phyloP scores from a whole-genome alignment of 2,113 vertebrate genomes.

The Lucifuga dentata region DNA sequence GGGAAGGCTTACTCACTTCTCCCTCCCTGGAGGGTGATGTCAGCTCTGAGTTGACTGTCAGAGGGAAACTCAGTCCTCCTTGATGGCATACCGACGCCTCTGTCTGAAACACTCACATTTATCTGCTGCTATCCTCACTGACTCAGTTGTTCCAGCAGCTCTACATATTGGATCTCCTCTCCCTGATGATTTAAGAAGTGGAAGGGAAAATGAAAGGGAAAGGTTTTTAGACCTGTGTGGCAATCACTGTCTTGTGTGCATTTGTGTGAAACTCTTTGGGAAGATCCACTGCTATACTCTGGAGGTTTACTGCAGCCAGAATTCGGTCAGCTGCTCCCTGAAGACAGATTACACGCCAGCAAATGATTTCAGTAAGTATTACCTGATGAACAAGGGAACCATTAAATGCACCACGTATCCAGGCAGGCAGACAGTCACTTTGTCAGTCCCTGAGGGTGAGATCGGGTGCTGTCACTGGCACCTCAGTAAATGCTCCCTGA shows the following conservation, averaged over 20 bases:
- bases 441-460: constrained; percentile 33
- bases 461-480: constrained; percentile 50
- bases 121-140: constrained; percentile 9
- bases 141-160: constrained; percentile 31
- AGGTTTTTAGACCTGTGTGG: too few species aligned
- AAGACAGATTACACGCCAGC: too few species aligned
- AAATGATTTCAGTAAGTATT: not conserved
- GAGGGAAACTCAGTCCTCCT: constrained; percentile 27
- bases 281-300: not conserved
- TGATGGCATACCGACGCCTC: constrained; percentile 13
- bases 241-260: too few species aligned
- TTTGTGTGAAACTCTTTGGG: not conserved
- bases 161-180: constrained; percentile 39
- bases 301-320: constrained; percentile 13
- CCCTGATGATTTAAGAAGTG: constrained; percentile 23
- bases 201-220: constrained; percentile 11
- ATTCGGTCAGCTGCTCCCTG: too few species aligned
- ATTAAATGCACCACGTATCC: not conserved
- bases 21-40: constrained; percentile 50
- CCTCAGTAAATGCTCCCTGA: constrained; percentile 63
- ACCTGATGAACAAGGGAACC: constrained; percentile 11
- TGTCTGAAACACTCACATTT: constrained; percentile 20
- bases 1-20: constrained; percentile 72
- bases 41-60: constrained; percentile 47
- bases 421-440: constrained; percentile 12